Base-by-base conservation (phyloP, 2,797 vertebrate genomes). In the Chaetodon trifasciatus region DNA sequence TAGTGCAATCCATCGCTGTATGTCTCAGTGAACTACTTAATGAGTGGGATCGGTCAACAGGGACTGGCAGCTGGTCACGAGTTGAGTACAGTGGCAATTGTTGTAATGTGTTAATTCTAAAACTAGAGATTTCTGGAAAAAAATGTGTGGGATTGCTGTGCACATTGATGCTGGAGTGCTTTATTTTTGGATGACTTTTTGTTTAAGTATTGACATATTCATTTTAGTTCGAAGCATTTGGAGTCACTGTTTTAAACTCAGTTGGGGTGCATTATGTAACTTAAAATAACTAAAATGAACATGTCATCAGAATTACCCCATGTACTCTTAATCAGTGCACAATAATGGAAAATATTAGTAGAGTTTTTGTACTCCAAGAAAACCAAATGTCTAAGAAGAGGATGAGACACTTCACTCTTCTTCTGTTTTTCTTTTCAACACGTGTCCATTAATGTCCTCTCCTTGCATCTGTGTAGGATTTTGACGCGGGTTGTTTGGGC, bases 41-140 rank as follows among this genome's bases (percentile, higher is more conserved):
- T 83, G 88, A 90, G 83, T 79, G 83, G 76, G 81, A 88, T 90
- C 86, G 76, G 79, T 90, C 81, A 83, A 52, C 78, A 46, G 77
- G 39, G 67, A 79, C 72, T 83, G 83, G 82, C 78, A 89, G 82
- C 70, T 78, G 70, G 35, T 76, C 56, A 78, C 65, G 70, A n/a
- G 70, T 66, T 77, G 58, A 74, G 72, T 53, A 74, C 70, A 81
- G 55, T 58, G 60, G 50, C 55, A 56, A 49, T 32, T 77, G 55
- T 47, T 81, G 55, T 60, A 58, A 24, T 76, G 52, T 60, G 56
- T 47, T 75, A n/a, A 66, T 52, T 32, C 21, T 62, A 44, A 63
- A 67, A 66, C 19, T 11, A 8, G 16, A 61, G n/a, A 17, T 60
- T 40, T 50, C 40, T 23, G 32, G 40, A 15, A 52, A 32, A 57